Conservation (phyloP, 2,797 vertebrate genomes). For the Neomorphus geoffroyi region DNA sequence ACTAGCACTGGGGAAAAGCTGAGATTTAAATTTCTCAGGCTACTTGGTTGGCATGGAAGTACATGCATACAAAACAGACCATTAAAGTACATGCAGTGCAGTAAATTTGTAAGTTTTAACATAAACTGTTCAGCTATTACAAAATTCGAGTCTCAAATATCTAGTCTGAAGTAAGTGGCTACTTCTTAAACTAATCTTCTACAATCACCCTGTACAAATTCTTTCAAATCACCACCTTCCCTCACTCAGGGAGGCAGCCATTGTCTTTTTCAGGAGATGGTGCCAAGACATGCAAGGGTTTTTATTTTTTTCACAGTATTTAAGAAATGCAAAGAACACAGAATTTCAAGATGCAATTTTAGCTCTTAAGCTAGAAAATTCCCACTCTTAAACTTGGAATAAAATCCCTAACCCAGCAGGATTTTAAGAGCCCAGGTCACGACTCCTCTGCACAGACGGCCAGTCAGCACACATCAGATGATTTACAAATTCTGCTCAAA, state of each 20-base stretch:
- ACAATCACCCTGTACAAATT: constrained; percentile 23
- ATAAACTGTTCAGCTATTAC: neutral
- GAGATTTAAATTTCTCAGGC: neutral
- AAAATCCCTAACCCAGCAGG: neutral
- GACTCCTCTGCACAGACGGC: neutral
- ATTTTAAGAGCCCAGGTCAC: neutral
- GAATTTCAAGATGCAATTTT: neutral
- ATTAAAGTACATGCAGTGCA: neutral
- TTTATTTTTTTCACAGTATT: neutral
- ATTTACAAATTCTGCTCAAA: neutral
- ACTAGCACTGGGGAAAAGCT: neutral
- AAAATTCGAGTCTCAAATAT: constrained; percentile 6
- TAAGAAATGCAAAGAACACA: neutral
- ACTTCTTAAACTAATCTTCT: constrained; percentile 22
- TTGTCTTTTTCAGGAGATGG: neutral
- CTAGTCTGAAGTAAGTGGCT: neutral
- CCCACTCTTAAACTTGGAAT: neutral
- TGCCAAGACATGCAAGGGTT: neutral
- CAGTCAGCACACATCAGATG: neutral
- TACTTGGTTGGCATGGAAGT: neutral
- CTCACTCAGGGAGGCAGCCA: neutral
- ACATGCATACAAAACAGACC: neutral
- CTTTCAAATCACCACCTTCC: constrained; percentile 9
- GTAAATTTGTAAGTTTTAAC: neutral
- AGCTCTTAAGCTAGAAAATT: neutral